Conservation (phyloP, 2,113 vertebrate genomes). For the Etheostoma spectabile region DNA sequence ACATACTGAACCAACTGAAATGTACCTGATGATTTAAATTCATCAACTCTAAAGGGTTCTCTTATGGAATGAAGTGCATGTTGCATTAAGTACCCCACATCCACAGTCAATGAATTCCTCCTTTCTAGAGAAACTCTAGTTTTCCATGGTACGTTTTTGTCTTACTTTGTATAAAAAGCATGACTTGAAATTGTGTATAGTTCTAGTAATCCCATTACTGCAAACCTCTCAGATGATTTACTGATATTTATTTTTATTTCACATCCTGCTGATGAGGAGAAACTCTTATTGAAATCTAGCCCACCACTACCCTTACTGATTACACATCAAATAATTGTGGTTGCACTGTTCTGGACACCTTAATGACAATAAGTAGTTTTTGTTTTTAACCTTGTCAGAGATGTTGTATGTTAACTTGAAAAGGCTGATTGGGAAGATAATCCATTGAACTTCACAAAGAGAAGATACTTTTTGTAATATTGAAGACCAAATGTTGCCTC, state of each 20-base stretch:
- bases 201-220: conserved; percentile 57
- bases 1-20: conserved; percentile 41
- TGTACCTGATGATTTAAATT: conserved; percentile 1
- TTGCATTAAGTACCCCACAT: conserved; percentile 15
- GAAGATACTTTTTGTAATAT: conserved; percentile 17
- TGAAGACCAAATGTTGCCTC: conserved; percentile 73
- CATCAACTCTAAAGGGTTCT: conserved; percentile 31
- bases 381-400: conserved; percentile 7
- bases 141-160: conserved; percentile 69
- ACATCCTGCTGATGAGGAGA: conserved; percentile 79
- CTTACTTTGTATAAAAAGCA: conserved; percentile 57
- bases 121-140: conserved; percentile 26
- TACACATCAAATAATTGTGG: conserved; percentile 24
- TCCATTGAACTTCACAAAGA: conserved; percentile 20
- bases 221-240: conserved; percentile 63
- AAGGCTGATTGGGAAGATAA: conserved; percentile 30
- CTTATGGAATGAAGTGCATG: conserved; percentile 37
- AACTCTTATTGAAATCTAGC: conserved; percentile 20
- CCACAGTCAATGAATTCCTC: conserved; percentile 23
- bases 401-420: conserved; percentile 35
- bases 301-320: conserved; percentile 41
- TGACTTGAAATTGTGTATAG: conserved; percentile 73
- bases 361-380: neutral
- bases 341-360: conserved; percentile 60
- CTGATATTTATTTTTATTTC: conserved; percentile 79